These are phyloP conservation scores for Thamnophis sirtalis DNA, from an alignment of 2,113 vertebrate species.

Conservation along the genomic window DNA sequence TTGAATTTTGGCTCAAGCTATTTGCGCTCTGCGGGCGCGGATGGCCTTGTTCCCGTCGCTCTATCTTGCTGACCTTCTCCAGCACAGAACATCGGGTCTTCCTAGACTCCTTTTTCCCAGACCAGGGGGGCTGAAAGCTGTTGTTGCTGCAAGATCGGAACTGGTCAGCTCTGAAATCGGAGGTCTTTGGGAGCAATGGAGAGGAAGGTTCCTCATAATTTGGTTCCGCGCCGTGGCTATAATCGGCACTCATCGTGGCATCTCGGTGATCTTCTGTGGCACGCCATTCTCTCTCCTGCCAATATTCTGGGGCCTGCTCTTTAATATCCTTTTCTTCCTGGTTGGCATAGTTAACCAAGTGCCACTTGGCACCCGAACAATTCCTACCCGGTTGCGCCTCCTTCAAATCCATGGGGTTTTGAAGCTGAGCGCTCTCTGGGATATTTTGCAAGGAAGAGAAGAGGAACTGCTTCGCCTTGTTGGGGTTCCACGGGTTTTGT, in stretches of 20 bases:
- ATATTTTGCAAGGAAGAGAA: slow-evolving; percentile 68
- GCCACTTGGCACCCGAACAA: slow-evolving; percentile 42
- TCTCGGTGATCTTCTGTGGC: slow-evolving; percentile 54
- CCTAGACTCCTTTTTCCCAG: slow-evolving; percentile 49
- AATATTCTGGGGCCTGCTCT: slow-evolving; percentile 36
- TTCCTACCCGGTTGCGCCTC: slow-evolving; percentile 9
- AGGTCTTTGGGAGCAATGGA: slow-evolving; percentile 61
- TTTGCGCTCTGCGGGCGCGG: slow-evolving; percentile 58
- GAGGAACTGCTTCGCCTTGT: slow-evolving; percentile 46
- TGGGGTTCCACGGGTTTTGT: slow-evolving; percentile 54
- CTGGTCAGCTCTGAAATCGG: slow-evolving; percentile 47
- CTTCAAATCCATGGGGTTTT: slow-evolving; percentile 46
- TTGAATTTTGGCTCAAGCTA: slow-evolving; percentile 42
- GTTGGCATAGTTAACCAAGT: slow-evolving; percentile 21
- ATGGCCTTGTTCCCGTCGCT: slow-evolving; percentile 75
- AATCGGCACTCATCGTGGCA: slow-evolving; percentile 9
- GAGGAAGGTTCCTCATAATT: slow-evolving; percentile 69
- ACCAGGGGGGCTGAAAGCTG: slow-evolving; percentile 35
- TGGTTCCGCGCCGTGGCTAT: slow-evolving; percentile 47
- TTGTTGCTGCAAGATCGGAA: slow-evolving; percentile 60
- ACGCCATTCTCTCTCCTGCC: slow-evolving; percentile 43
- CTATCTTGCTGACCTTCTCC: slow-evolving; percentile 88
- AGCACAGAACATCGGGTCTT: slow-evolving; percentile 78
- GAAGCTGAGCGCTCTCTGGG: slow-evolving; percentile 57
- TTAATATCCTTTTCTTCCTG: slow-evolving; percentile 53